Conservation (phyloP, 2,888 invertebrate genomes). For the Platypus cylindrus region DNA sequence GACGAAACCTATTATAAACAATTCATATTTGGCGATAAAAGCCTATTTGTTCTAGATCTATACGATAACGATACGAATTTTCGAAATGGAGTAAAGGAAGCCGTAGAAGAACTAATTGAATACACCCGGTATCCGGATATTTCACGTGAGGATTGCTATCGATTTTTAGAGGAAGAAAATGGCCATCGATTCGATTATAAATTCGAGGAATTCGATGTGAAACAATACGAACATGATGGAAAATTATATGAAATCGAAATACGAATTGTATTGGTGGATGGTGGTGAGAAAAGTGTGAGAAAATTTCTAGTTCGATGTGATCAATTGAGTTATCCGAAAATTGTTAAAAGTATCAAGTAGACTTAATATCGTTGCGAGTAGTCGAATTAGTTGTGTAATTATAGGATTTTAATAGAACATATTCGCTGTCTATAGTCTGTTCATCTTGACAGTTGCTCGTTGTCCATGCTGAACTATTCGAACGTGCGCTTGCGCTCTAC, state of each 20-base stretch:
- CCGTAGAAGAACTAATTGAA: conserved; percentile 12
- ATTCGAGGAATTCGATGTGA: conserved; percentile 7
- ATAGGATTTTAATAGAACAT: too few species aligned
- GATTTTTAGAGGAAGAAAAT: conserved; percentile 18
- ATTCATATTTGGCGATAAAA: conserved; percentile 14
- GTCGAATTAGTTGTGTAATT: too few species aligned
- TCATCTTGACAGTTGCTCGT: too few species aligned
- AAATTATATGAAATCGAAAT: conserved; percentile 4
- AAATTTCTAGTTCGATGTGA: conserved; percentile 6
- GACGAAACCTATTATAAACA: conserved; percentile 10
- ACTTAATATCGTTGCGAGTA: too few species aligned
- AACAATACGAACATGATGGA: conserved; percentile 2
- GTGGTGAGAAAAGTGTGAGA: neutral
- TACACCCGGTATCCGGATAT: conserved; percentile 11
- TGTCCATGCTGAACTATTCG: too few species aligned
- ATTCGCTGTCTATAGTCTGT: too few species aligned
- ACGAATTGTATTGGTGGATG: neutral
- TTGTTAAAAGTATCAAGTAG: too few species aligned
- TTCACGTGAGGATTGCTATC: conserved; percentile 19
- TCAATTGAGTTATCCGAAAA: conserved; percentile 5
- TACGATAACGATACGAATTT: conserved; percentile 12
- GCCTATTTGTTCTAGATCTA: conserved; percentile 12
- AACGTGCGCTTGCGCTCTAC: too few species aligned
- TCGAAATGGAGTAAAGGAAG: conserved; percentile 10
- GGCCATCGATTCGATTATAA: conserved; percentile 12